Evolutionary conservation across 1,140 invertebrate species (phyloP).

Genomic region (Leguminivora glycinivorella): DNA sequence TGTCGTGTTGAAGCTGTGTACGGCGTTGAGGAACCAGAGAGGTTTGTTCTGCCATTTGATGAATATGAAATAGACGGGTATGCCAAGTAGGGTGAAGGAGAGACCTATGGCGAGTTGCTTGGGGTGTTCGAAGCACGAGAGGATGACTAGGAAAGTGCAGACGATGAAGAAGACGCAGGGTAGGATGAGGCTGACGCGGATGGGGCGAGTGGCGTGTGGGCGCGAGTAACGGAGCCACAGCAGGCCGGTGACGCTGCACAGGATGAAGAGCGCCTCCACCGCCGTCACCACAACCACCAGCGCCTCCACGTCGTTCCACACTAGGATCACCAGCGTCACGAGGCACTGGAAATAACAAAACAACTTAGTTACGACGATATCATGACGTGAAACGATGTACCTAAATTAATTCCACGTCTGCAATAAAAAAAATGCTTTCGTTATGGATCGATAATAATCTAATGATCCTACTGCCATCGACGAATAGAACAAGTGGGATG

Average conservation of each 20-base stretch:
- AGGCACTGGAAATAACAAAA: constrained; percentile 83
- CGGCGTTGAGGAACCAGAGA: constrained; percentile 77
- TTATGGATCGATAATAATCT: too few species aligned
- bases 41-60: constrained; percentile 91
- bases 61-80: constrained; percentile 94
- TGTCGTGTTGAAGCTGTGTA: constrained; percentile 82
- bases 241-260: constrained; percentile 91
- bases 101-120: constrained; percentile 91
- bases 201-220: constrained; percentile 88
- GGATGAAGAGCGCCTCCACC: constrained; percentile 96
- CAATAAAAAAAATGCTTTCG: too few species aligned
- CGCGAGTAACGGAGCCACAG: constrained; percentile 90
- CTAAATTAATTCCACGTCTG: too few species aligned
- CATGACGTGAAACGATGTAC: too few species aligned
- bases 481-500: background rate
- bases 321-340: constrained; percentile 90
- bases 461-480: too few species aligned
- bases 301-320: constrained; percentile 91
- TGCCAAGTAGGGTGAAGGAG: constrained; percentile 86
- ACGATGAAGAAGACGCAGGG: constrained; percentile 92
- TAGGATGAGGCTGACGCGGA: constrained; percentile 86
- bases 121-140: constrained; percentile 87
- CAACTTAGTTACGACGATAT: background rate
- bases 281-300: constrained; percentile 97
- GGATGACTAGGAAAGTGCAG: constrained; percentile 91